Evolutionary conservation across 2,888 invertebrate genomes (phyloP), one percentile per base, ranked within the genome.

Genomic region (Crioceris asparagi): DNA sequence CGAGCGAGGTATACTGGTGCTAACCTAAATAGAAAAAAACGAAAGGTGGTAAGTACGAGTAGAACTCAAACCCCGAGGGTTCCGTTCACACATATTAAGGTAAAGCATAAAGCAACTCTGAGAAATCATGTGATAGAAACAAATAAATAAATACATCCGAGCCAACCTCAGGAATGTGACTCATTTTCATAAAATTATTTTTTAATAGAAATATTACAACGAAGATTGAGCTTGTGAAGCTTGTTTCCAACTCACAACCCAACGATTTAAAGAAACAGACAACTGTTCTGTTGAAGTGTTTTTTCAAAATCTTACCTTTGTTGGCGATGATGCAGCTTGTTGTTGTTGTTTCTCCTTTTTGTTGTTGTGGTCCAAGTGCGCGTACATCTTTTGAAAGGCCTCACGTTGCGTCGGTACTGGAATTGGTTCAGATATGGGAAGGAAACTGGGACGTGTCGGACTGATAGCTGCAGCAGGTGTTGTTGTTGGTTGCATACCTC

Each of bases 371-470:
- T 49, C 47, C 5, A 44, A 36, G 25, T 54, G 53, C 39, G 52
- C 55, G 36, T 54, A 56, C 50, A 72, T 67, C 41, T 66, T 61
- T 43, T 67, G 60, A 48, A 66, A 73, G 7, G 69, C 67, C 36
- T 69, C 70, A 41, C 70, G 63, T 55, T 77, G 77, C 6, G 77
- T 72, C 7, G 84, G 83, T 33, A 84, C 83, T 3, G 83, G 83
- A 46, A 83, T 77, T 4, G 84, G 83, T 57, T 83, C 82, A 4
- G 81, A 76, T 43, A 81, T 79, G 17, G 78, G 78, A 43, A 82
- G 63, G 50, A 72, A 77, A 54, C 75, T 75, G 12, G 81, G 81
- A 45, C 81, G 62, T 18, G 78, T 76, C 38, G 79, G 79, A 61
- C 78, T 79, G 2, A 66, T 66, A 15, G 50, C 43, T 1, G 51